Evolutionary conservation across 2,113 vertebrate species (phyloP), one percentile per base, ranked within the genome.

Genomic region (Lampris megalopsis): DNA sequence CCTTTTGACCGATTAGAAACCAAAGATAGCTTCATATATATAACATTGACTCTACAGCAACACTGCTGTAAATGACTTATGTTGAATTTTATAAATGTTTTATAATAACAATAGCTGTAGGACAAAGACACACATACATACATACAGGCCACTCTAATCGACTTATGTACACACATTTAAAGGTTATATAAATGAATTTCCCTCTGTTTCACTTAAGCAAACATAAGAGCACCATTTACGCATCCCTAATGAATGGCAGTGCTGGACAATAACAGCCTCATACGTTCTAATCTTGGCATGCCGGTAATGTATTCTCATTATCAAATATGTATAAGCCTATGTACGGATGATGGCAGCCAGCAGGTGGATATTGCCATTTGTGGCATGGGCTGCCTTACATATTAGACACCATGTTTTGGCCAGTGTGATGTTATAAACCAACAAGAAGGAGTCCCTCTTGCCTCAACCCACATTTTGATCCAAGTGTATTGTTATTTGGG

Each of bases 381-480:
- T 62, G 47, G 24, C 63, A 61, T 71, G 57, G 58, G 54, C 53
- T 50, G 61, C 40, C 2, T 61, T 64, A 36, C 48, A 57, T 53
- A 66, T 64, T 68, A 61, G 49, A 57, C 68, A 58, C 50, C 54
- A 6, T 63, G 67, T 71, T 82, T 64, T 38, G 72, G 63, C 71
- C 64, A 62, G 50, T n/a, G 10, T 11, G 63, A n/a, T 49, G 36
- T 48, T 61, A 65, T 80, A 78, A 88, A 77, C 58, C 75, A 77
- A 85, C 56, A 70, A 69, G 45, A 63, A 47, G 24, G 77, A 82
- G 73, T 6, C 41, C 24, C 2, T 83, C 81, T 86, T 84, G 84
- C 73, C 75, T 86, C 71, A 24, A 77, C 80, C 78, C 75, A 50
- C 71, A 68, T 79, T 86, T 50, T 76, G 85, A 82, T 88, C 79